Evolutionary conservation across 1,140 invertebrate species (phyloP).

Genomic region (Glossosoma conforme): DNA sequence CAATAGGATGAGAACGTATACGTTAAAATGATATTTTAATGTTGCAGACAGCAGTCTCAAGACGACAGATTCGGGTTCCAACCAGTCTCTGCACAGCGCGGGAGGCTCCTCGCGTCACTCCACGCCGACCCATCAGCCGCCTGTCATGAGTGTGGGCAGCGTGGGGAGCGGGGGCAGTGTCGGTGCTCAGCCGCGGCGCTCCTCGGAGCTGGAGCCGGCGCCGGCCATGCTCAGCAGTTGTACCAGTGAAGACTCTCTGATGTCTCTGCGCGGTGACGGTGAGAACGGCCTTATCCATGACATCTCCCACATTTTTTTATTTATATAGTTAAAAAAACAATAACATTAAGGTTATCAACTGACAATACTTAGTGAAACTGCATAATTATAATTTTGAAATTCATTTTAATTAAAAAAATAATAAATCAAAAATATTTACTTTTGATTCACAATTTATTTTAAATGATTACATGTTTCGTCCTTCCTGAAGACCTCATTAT

Average conservation of each 20-base stretch:
- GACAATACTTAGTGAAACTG: no score
- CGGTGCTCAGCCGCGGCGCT: not conserved
- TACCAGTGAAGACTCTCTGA: slow-evolving; percentile 23
- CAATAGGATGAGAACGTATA: no score
- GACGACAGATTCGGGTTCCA: slow-evolving; percentile 23
- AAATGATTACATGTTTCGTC: no score
- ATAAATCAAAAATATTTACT: no score
- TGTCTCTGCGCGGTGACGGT: slow-evolving; percentile 28
- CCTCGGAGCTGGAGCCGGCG: not conserved
- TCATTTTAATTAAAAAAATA: no score
- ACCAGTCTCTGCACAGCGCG: slow-evolving; percentile 36
- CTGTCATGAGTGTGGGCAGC: slow-evolving; percentile 63
- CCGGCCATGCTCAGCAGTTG: slow-evolving; percentile 21
- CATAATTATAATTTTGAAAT: no score
- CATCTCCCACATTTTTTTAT: not conserved
- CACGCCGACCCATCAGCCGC: slow-evolving; percentile 60
- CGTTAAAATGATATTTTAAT: no score
- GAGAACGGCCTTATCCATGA: not conserved
- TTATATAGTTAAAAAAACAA: no score
- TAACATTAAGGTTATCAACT: no score
- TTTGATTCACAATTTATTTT: no score
- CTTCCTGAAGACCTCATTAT: no score
- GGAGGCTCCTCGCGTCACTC: slow-evolving; percentile 55
- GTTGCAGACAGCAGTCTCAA: no score
- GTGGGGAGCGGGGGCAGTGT: not conserved